Percentiles rank a stretch among this genome's conserved stretches.
Evolutionary conservation across 92 coral and sea anemone species (phyloP).

Genomic region (Virgularia gustaviana): DNA sequence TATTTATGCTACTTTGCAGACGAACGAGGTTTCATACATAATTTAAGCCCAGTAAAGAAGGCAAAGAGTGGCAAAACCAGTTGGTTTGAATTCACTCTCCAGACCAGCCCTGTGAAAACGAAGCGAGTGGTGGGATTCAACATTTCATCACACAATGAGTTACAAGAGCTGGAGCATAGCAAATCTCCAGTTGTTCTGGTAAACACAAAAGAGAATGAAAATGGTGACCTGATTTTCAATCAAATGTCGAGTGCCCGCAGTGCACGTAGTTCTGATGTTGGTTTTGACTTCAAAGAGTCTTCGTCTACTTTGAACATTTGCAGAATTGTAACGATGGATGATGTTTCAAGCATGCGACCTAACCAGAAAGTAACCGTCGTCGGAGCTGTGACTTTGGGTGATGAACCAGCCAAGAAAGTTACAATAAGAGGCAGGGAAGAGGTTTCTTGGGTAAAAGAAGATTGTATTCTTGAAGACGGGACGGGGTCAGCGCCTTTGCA

Average conservation of each 20-base stretch:
- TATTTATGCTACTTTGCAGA: too few species aligned
- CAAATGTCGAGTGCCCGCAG: conserved; percentile 46
- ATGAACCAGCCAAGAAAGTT: conserved; percentile 40
- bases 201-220: conserved; percentile 33
- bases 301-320: conserved; percentile 25
- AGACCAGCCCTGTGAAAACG: conserved; percentile 61
- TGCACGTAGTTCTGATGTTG: conserved; percentile 50
- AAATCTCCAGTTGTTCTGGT: conserved; percentile 51
- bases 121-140: conserved; percentile 55
- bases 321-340: conserved; percentile 28
- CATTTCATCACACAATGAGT: conserved; percentile 34
- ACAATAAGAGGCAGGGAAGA: conserved; percentile 31
- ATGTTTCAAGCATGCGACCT: conserved; percentile 33
- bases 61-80: conserved; percentile 44
- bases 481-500: conserved; percentile 54
- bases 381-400: conserved; percentile 53
- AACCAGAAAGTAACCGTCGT: conserved; percentile 53
- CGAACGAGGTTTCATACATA: conserved; percentile 17
- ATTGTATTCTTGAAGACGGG: conserved; percentile 55
- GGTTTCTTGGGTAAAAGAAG: conserved; percentile 54
- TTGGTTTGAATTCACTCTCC: conserved; percentile 56
- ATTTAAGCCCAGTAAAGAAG: conserved; percentile 34
- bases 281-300: conserved; percentile 34
- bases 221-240: conserved; percentile 45
- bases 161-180: conserved; percentile 45